Base-by-base conservation (phyloP, 2,888 invertebrate genomes). In the Deladenus siricidicola region DNA sequence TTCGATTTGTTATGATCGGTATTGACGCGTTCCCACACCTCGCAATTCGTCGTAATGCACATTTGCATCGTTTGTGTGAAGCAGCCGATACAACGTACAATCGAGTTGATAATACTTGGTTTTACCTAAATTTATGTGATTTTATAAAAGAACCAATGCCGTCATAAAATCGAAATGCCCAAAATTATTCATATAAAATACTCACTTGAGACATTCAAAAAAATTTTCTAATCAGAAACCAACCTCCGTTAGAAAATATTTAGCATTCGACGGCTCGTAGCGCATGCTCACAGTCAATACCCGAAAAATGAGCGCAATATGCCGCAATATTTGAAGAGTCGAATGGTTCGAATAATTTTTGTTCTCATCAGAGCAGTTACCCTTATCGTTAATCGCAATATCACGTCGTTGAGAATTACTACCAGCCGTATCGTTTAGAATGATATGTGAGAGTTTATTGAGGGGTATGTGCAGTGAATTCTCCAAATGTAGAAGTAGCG, bases 211-310 rank as follows among this genome's bases (percentile, higher is more conserved):
- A n/a, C n/a, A n/a, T n/a, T n/a, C n/a, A n/a, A n/a, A n/a, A n/a
- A n/a, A n/a, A 47, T 24, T 21, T n/a, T 26, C 47, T 10, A n/a
- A 3, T 19, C 47, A 4, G 3, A 8, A n/a, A n/a, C 19, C 47
- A 19, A 88, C 88, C 85, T 98, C 96, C 68, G 90, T 88, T 78
- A 91, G 88, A 83, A 98, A 98, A 83, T 92, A 91, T 80, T 92
- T 92, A 0, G 96, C 96, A 81, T 98, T 98, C 0, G 94, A 94
- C 1, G 98, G 98, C 80, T 98, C 98, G 80, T 93, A 98, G 71
- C 98, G 85, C 96, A 98, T 96, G 1, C 94, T 93, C 0, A 93
- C 90, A 63, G 90, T 89, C 69, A 98, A 51, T 10, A 72, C 70
- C 19, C 72, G 73, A 67, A 77, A 74, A 26, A 77, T 72, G 17